These are phyloP conservation scores for Strongylocentrotus purpuratus DNA, from an alignment of 35 echinoderm and acorn worm species.

Conservation along the genomic window DNA sequence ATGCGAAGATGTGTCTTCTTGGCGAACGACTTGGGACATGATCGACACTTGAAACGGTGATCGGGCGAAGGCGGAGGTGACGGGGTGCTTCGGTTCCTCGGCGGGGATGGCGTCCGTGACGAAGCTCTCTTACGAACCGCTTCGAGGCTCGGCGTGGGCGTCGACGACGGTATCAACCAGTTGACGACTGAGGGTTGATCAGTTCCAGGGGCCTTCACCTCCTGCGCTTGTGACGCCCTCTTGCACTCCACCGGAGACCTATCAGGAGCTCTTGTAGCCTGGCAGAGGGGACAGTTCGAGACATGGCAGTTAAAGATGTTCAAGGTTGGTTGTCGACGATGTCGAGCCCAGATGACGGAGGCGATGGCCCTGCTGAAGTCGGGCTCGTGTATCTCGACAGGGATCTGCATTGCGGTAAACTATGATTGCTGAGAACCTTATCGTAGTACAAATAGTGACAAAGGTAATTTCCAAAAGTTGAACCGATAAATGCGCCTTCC, in stretches of 20 bases:
- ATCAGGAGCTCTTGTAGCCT: background rate
- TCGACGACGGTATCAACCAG: background rate
- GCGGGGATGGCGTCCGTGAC: background rate
- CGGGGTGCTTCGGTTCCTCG: background rate
- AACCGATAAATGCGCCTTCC: background rate
- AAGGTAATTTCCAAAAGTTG: background rate
- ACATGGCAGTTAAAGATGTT: background rate
- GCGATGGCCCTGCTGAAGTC: constrained; percentile 35
- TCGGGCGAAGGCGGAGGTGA: background rate
- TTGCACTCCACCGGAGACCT: background rate
- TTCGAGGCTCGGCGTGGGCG: background rate
- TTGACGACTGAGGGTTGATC: background rate
- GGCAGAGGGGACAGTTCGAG: constrained; percentile 21
- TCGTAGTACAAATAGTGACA: too few relatives aligned
- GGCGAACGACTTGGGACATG: background rate
- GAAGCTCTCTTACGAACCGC: background rate
- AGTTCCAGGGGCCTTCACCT: background rate
- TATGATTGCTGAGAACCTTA: background rate
- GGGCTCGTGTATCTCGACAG: background rate
- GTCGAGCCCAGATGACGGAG: constrained; percentile 9
- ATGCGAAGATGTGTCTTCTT: background rate
- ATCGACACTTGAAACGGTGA: background rate
- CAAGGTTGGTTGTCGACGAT: background rate
- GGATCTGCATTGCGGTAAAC: background rate
- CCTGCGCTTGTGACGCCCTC: background rate